Evolutionary conservation across 2,797 vertebrate genomes (phyloP).

Genomic region (Sebastes reedi): DNA sequence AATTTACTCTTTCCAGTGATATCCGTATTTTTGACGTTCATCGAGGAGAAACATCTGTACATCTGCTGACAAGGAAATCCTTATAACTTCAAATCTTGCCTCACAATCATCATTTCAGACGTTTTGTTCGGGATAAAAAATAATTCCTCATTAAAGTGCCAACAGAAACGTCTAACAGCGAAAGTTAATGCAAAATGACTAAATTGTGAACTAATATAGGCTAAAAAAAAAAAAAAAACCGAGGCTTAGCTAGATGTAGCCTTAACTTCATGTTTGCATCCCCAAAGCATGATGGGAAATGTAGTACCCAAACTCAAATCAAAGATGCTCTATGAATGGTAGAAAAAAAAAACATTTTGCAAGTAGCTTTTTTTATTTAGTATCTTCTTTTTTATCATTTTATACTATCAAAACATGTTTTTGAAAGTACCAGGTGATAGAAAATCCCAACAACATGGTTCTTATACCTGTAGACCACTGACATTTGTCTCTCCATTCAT

Average conservation of each 20-base stretch:
- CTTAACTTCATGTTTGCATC: background rate
- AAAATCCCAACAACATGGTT: background rate
- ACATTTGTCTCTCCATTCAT: too few relatives aligned
- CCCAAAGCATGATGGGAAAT: background rate
- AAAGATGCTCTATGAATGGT: background rate
- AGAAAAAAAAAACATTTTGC: background rate
- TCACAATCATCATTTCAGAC: background rate
- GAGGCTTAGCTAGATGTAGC: background rate
- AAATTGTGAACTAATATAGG: background rate
- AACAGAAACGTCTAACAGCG: background rate
- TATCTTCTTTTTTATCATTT: background rate
- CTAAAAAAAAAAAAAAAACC: background rate
- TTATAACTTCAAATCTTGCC: background rate
- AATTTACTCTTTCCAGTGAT: background rate
- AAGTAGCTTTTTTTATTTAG: background rate
- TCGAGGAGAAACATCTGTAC: fast-evolving
- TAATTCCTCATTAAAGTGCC: background rate
- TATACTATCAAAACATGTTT: background rate
- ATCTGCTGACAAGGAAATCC: background rate
- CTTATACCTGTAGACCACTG: background rate
- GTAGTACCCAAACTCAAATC: background rate
- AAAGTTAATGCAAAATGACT: background rate
- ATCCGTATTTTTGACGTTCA: background rate
- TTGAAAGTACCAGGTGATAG: background rate
- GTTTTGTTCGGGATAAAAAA: background rate